These are phyloP conservation scores for Antitype chi DNA, from an alignment of 2,888 invertebrate genomes.

Conservation along the genomic window DNA sequence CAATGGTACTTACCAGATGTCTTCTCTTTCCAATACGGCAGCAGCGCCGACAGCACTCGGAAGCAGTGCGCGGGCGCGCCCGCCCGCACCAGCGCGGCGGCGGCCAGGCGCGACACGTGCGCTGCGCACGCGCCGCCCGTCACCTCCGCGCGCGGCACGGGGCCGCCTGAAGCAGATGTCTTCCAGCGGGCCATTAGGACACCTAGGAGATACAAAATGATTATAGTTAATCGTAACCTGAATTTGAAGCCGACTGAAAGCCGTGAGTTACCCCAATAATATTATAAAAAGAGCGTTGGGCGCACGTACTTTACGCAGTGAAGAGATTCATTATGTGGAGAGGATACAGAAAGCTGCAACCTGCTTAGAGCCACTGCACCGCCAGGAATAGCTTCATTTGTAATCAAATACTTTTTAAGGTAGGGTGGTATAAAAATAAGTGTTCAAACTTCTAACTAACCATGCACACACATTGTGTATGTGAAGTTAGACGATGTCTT, in stretches of 20 bases:
- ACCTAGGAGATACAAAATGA: constrained; percentile 79
- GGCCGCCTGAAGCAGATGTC: constrained; percentile 72
- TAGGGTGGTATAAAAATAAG: not conserved
- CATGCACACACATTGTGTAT: no score
- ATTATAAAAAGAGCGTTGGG: not conserved
- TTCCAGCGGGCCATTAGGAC: constrained; percentile 95
- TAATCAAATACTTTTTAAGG: not conserved
- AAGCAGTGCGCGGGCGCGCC: constrained; percentile 85
- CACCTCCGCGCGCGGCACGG: constrained; percentile 69
- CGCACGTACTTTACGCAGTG: not conserved
- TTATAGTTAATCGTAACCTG: no score
- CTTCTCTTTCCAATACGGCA: constrained; percentile 94
- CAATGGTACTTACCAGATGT: constrained; percentile 60
- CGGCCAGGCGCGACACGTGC: constrained; percentile 86
- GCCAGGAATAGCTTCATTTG: not conserved
- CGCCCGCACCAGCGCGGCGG: constrained; percentile 83
- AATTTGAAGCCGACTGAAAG: no score
- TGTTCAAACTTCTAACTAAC: not conserved
- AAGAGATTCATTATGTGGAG: not conserved
- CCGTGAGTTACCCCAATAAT: no score
- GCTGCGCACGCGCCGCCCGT: constrained; percentile 82
- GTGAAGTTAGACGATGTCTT: not conserved
- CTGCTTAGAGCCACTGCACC: not conserved
- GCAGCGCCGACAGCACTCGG: constrained; percentile 80
- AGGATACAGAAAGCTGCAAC: not conserved